Evolutionary conservation across 2,888 invertebrate genomes (phyloP).

Genomic region (Cheilosia grossa): DNA sequence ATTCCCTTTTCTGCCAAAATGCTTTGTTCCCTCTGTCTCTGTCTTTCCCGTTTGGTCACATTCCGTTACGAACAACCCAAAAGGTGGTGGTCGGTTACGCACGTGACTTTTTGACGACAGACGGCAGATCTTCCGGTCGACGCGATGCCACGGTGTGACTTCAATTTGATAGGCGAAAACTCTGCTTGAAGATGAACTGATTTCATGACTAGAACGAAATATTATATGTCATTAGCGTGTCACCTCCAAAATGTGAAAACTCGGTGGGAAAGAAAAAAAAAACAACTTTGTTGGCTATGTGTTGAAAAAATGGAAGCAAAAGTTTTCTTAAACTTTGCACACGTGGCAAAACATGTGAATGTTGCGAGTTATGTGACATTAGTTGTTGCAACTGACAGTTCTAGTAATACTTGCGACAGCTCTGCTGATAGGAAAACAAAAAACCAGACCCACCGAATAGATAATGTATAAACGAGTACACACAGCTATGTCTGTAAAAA

Average conservation of each 20-base stretch:
- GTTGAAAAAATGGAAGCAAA: constrained; percentile 30
- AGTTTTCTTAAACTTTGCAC: constrained; percentile 31
- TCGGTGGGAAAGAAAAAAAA: constrained; percentile 27
- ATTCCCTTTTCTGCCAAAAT: constrained; percentile 53
- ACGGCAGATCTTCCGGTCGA: constrained; percentile 47
- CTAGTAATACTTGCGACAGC: constrained; percentile 33
- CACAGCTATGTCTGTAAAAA: background rate
- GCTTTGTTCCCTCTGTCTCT: background rate
- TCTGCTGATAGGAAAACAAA: constrained; percentile 38
- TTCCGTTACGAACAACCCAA: constrained; percentile 10
- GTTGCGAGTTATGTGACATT: constrained; percentile 31
- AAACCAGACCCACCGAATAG: background rate
- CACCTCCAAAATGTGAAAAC: constrained; percentile 16
- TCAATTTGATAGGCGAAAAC: too few relatives aligned
- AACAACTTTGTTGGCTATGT: constrained; percentile 14
- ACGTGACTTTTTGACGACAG: constrained; percentile 53
- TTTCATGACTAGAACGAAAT: constrained; percentile 14
- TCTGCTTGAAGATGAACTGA: background rate
- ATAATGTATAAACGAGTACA: constrained; percentile 21
- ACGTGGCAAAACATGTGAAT: constrained; percentile 19
- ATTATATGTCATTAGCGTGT: constrained; percentile 36
- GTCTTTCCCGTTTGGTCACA: constrained; percentile 23
- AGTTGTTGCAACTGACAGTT: constrained; percentile 55
- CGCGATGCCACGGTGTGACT: too few relatives aligned
- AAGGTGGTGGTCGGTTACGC: constrained; percentile 30